These are phyloP conservation scores for Busseola fusca DNA, from an alignment of 2,888 invertebrate species.

Conservation along the genomic window DNA sequence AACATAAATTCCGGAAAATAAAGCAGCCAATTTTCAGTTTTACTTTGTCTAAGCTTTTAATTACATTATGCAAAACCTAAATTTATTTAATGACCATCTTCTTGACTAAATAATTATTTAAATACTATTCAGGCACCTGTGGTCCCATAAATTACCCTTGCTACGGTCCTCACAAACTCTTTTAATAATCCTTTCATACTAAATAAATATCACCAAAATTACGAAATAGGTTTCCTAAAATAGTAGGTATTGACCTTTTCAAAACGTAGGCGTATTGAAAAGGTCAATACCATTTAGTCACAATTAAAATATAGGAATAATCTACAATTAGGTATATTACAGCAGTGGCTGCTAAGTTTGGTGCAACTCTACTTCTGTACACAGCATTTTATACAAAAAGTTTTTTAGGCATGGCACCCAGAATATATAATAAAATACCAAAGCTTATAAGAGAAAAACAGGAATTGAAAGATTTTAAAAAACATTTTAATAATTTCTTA, in stretches of 20 bases:
- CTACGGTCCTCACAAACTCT: background rate
- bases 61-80: background rate
- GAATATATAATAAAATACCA: too few relatives aligned
- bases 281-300: background rate
- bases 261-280: background rate
- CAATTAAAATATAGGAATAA: background rate
- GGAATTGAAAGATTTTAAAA: too few relatives aligned
- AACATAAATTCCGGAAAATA: background rate
- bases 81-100: background rate
- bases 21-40: background rate
- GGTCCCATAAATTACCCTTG: background rate
- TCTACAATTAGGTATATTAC: background rate
- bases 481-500: too few relatives aligned
- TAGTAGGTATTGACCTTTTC: too few relatives aligned
- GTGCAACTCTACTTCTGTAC: too few relatives aligned
- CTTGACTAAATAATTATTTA: background rate
- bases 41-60: background rate
- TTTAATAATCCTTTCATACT: too few relatives aligned
- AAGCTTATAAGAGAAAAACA: too few relatives aligned
- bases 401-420: too few relatives aligned
- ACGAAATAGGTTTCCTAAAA: background rate
- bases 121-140: conserved; percentile 2
- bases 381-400: too few relatives aligned
- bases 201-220: background rate
- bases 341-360: conserved; percentile 4